These are phyloP conservation scores for Bursaphelenchus okinawaensis DNA, from an alignment of 2,888 invertebrate species.

Conservation along the genomic window DNA sequence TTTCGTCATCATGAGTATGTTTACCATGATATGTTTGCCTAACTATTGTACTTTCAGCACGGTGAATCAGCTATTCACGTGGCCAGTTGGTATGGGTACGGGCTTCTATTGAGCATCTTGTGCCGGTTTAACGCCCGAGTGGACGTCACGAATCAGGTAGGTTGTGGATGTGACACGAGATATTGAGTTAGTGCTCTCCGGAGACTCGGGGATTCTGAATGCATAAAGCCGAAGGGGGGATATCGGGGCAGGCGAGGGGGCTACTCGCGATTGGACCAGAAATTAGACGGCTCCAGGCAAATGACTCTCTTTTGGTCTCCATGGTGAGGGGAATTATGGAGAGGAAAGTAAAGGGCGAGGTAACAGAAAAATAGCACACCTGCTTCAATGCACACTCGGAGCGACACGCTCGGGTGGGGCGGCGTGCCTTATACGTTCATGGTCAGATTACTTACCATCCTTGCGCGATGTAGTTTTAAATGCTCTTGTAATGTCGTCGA, in stretches of 20 bases:
- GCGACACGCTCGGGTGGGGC: background rate
- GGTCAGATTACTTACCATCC: no score
- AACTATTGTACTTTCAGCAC: conserved; percentile 57
- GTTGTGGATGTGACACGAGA: background rate
- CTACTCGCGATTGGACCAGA: background rate
- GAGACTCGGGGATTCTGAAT: background rate
- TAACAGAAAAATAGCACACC: background rate
- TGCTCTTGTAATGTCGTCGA: no score
- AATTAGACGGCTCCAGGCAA: background rate
- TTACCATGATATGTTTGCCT: no score
- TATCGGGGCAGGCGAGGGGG: no score
- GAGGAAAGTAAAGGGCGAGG: background rate
- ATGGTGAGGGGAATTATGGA: background rate
- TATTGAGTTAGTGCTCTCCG: background rate
- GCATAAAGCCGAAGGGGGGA: background rate
- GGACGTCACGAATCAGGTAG: conserved; percentile 59
- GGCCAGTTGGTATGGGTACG: conserved; percentile 63
- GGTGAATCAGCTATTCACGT: conserved; percentile 64
- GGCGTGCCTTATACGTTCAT: background rate
- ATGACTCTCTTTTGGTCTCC: background rate
- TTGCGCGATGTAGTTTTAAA: no score
- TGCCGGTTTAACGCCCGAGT: conserved; percentile 59
- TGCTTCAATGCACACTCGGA: background rate
- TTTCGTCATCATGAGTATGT: background rate
- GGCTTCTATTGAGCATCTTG: conserved; percentile 58